These are phyloP conservation scores for Pinctada fucata DNA, from an alignment of 2,888 invertebrate genomes.

Conservation along the genomic window DNA sequence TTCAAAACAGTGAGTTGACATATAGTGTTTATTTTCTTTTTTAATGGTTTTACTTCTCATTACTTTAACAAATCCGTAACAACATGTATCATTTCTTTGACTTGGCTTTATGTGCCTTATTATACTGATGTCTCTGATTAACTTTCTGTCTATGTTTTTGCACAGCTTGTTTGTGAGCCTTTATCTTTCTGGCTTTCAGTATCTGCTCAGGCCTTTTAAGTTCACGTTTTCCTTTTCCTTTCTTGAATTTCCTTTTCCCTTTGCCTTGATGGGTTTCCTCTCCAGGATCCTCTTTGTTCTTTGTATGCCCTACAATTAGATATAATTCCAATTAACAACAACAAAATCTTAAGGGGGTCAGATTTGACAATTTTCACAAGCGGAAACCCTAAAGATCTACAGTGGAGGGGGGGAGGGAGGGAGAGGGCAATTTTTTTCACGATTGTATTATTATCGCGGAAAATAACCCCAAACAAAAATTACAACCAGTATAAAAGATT, in stretches of 20 bases:
- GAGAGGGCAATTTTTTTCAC: too few species aligned
- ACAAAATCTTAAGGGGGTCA: background rate
- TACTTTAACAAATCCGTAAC: too few species aligned
- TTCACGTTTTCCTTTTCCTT: constrained; percentile 57
- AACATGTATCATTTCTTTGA: too few species aligned
- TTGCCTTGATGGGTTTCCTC: constrained; percentile 13
- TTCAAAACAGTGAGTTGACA: too few species aligned
- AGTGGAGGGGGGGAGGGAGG: too few species aligned
- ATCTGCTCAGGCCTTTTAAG: constrained; percentile 84
- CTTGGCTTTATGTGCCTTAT: background rate
- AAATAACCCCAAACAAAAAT: too few species aligned
- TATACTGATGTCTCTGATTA: constrained; percentile 28
- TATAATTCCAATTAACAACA: background rate
- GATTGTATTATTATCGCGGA: too few species aligned
- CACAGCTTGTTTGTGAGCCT: constrained; percentile 67
- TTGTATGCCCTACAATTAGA: constrained; percentile 58
- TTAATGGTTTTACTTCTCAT: too few species aligned
- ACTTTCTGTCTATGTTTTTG: constrained; percentile 67
- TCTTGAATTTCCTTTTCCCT: constrained; percentile 43
- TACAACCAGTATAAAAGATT: too few species aligned
- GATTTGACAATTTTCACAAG: background rate
- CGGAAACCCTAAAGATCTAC: too few species aligned
- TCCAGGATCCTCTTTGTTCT: constrained; percentile 43
- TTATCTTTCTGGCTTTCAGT: constrained; percentile 71
- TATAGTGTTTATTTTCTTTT: too few species aligned